Conservation (phyloP, 2,888 invertebrate species). For the Melikaiella ostensackeni region DNA sequence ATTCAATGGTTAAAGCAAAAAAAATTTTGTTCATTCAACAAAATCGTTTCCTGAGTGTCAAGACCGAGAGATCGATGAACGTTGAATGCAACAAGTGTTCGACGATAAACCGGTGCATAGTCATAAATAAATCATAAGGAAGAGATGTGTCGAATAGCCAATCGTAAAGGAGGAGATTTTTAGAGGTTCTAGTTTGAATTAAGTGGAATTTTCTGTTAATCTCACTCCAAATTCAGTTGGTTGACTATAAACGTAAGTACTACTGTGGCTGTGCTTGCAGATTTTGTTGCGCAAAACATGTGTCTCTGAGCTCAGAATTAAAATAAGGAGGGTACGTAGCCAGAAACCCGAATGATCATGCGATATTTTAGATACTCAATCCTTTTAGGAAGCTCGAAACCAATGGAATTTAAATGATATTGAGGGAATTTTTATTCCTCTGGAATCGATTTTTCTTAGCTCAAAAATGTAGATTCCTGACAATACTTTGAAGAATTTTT, state of each 20-base stretch:
- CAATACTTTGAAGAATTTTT: no score
- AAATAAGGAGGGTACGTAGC: no score
- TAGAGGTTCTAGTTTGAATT: background rate
- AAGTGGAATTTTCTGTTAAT: conserved; percentile 1
- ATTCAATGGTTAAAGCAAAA: no score
- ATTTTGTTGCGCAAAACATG: background rate
- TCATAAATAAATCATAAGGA: conserved; percentile 10
- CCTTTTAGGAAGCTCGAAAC: no score
- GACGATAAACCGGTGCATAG: background rate
- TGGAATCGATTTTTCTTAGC: no score
- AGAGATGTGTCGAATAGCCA: background rate
- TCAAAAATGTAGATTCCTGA: no score
- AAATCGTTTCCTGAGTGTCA: background rate
- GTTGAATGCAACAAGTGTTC: conserved; percentile 14
- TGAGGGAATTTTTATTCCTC: no score
- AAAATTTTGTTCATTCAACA: no score
- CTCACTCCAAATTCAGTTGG: background rate
- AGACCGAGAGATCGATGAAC: background rate
- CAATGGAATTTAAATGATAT: no score
- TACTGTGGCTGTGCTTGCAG: background rate
- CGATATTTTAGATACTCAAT: no score
- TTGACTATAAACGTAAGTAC: conserved; percentile 23
- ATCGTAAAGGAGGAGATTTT: background rate
- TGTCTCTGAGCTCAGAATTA: no score
- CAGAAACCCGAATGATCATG: no score